Evolutionary conservation across 2,113 vertebrate genomes (phyloP), one percentile per base, ranked within the genome.

Genomic region (Ceuthmochares aereus): DNA sequence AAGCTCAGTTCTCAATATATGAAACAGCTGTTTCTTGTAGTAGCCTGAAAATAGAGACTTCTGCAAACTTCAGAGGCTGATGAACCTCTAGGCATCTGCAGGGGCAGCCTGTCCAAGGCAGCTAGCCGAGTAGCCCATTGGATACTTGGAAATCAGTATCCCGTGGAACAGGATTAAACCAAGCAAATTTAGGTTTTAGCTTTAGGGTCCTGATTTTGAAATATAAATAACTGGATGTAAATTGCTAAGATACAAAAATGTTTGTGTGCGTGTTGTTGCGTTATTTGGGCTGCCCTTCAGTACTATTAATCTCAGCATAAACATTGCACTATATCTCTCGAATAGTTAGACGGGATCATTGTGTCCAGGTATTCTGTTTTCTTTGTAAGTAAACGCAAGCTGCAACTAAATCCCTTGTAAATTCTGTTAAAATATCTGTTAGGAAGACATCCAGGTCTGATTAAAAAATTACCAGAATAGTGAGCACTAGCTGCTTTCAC

Each of bases 91-190:
- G 84, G 29, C 36, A 56, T 56, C 37, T 58, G 58, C 36, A 51
- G 45, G 17, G 43, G 7, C 40, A 66, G 86, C 40, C 62, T 68
- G 18, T 32, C 59, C 42, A 67, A 85, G 27, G 58, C 62, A 88
- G 37, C 17, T 45, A 9, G 29, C 22, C 54, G 43, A 83, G 40
- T 27, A 72, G 3, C 27, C 37, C 0, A 0, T 7, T 60, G 49
- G 56, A 10, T 66, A 23, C 59, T 66, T 76, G 75, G 51, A 59
- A 90, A 27, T 9, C 10, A 11, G 21, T 70, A 8, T 51, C 34
- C 36, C 8, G 0, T 43, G 58, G 37, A 43, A 56, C 12, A 75
- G 56, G 43, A 36, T 70, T 77, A 52, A 86, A 66, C 9, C 56
- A 76, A 40, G 20, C 6, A 12, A 64, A 66, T 34, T 52, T 21